These are phyloP conservation scores for Telmatochromis sp. DNA, from an alignment of 2,113 vertebrate species.

Conservation along the genomic window DNA sequence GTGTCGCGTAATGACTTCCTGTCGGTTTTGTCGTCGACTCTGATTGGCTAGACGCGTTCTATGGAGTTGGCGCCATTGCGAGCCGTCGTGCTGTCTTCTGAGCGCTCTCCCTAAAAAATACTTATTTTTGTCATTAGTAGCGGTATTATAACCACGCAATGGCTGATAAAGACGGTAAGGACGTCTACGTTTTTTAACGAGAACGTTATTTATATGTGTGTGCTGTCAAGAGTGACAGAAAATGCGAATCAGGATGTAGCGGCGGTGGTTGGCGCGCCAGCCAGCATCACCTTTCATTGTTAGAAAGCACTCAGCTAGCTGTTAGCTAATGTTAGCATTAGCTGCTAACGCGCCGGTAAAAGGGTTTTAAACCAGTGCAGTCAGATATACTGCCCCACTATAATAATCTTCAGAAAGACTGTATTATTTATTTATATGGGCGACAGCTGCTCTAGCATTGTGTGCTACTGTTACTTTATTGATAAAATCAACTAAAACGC, in stretches of 20 bases:
- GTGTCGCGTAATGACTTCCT: not conserved
- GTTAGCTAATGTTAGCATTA: conserved; percentile 1
- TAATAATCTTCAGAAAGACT: not conserved
- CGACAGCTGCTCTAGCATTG: not conserved
- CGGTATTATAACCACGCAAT: conserved; percentile 48
- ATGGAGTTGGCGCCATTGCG: conserved; percentile 63
- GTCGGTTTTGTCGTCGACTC: not conserved
- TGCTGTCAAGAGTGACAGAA: not conserved
- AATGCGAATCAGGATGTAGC: not conserved
- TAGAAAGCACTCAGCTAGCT: conserved; percentile 20
- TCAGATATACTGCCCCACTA: not conserved
- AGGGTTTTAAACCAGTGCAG: not conserved
- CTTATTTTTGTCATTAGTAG: not conserved
- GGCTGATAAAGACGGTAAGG: conserved; percentile 91
- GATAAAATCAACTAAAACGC: not conserved
- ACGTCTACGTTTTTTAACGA: not conserved
- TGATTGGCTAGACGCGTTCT: conserved; percentile 39
- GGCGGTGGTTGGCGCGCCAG: conserved; percentile 29
- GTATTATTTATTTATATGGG: not conserved
- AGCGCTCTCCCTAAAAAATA: not conserved
- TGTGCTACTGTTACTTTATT: not conserved
- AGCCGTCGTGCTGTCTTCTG: not conserved
- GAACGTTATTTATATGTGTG: not conserved
- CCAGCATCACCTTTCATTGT: conserved; percentile 45
- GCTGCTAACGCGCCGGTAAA: not conserved